Conservation (phyloP, 2,888 invertebrate species). For the Tetropium fuscum region DNA sequence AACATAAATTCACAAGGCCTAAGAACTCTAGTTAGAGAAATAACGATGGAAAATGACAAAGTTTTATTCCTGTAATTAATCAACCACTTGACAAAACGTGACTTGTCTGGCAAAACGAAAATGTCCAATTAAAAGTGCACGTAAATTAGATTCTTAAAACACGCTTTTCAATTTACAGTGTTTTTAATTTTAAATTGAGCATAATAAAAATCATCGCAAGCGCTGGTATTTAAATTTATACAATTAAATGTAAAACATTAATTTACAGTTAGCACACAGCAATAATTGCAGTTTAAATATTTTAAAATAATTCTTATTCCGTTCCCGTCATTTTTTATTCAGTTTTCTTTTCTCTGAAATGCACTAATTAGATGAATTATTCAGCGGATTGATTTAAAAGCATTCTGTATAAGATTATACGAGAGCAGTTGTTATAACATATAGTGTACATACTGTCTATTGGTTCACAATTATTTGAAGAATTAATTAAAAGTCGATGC, state of each 20-base stretch:
- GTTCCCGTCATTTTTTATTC: background rate
- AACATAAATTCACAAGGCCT: background rate
- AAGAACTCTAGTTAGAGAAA: conserved; percentile 11
- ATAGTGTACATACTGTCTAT: no score
- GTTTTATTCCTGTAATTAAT: conserved; percentile 45
- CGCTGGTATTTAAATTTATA: conserved; percentile 42
- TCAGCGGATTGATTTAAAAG: conserved; percentile 2
- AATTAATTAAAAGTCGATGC: no score
- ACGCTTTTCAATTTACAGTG: conserved; percentile 48
- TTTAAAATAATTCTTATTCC: conserved; percentile 16
- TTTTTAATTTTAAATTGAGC: conserved; percentile 53
- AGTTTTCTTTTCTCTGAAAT: conserved; percentile 1
- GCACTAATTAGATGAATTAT: conserved; percentile 15
- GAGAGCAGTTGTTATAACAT: no score
- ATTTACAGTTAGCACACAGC: conserved; percentile 27
- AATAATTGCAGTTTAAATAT: conserved; percentile 15
- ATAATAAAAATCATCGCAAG: conserved; percentile 35
- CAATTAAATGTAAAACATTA: conserved; percentile 47
- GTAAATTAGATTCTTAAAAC: conserved; percentile 55
- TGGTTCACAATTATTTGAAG: no score
- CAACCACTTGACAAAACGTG: conserved; percentile 49
- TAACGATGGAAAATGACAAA: conserved; percentile 32
- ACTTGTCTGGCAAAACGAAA: conserved; percentile 53
- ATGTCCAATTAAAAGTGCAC: conserved; percentile 57
- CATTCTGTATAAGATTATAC: no score